Evolutionary conservation across 2,797 vertebrate genomes (phyloP).

Genomic region (Spheniscus humboldti): DNA sequence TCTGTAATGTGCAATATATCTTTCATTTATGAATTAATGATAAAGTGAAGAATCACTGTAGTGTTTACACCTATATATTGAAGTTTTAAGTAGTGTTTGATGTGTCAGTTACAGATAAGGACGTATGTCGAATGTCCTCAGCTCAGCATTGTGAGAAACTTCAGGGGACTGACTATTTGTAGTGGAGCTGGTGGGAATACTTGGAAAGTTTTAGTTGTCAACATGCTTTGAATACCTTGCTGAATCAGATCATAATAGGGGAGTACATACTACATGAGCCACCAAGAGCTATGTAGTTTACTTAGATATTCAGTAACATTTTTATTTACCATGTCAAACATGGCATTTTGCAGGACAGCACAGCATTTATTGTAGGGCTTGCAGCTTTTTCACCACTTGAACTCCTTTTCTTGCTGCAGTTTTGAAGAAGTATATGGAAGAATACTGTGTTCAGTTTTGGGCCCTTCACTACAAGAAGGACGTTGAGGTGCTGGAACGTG

Average conservation of each 20-base stretch:
- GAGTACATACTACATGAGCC: background rate
- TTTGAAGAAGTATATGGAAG: background rate
- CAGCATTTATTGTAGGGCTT: background rate
- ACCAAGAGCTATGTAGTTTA: background rate
- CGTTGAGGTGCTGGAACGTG: too few species aligned
- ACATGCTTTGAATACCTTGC: background rate
- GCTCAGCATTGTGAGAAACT: background rate
- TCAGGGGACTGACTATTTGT: background rate
- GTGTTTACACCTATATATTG: background rate
- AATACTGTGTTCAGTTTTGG: too few species aligned
- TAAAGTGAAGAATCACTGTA: background rate
- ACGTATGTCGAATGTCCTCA: background rate
- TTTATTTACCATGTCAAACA: background rate
- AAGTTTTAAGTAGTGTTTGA: background rate
- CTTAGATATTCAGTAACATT: background rate
- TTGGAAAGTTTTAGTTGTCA: background rate
- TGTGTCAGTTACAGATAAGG: background rate
- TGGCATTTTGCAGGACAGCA: background rate
- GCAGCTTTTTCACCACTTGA: background rate
- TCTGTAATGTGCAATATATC: background rate
- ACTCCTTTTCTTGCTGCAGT: background rate
- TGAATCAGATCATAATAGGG: background rate
- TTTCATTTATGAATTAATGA: background rate
- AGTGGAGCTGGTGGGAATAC: background rate
- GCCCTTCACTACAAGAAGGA: too few species aligned